Percentiles rank a stretch among this genome's conserved stretches.
These are phyloP conservation scores for Drosophila prostipennis DNA, from an alignment of 2,888 invertebrate genomes.

Conservation along the genomic window DNA sequence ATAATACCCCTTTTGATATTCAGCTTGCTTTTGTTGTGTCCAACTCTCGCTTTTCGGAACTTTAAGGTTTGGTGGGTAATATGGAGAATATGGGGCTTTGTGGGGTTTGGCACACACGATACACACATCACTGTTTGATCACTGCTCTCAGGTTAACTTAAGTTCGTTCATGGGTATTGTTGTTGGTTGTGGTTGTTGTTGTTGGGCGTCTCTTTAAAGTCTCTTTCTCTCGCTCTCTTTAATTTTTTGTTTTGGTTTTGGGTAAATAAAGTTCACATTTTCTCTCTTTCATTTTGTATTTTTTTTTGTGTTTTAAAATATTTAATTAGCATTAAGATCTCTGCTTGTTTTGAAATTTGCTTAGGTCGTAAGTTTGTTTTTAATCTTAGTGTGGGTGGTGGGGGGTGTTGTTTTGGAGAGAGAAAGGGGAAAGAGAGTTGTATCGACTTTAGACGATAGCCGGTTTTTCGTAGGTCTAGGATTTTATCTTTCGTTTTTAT, in stretches of 20 bases:
- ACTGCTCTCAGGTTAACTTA: constrained; percentile 42
- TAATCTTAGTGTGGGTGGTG: constrained; percentile 42
- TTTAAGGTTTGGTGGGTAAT: constrained; percentile 4
- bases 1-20: constrained; percentile 2
- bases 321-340: constrained; percentile 47
- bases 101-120: constrained; percentile 38
- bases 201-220: constrained; percentile 47
- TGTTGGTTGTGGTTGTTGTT: constrained; percentile 52
- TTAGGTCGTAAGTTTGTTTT: constrained; percentile 49
- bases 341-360: constrained; percentile 48
- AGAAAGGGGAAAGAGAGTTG: constrained; percentile 35
- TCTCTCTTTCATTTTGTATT: constrained; percentile 67
- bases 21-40: constrained; percentile 15
- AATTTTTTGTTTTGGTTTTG: constrained; percentile 27
- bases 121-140: constrained; percentile 48
- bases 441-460: constrained; percentile 38
- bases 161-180: constrained; percentile 57
- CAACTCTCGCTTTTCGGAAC: constrained; percentile 32
- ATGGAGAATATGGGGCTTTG: constrained; percentile 12
- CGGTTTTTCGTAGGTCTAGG: constrained; percentile 8
- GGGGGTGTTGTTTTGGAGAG: constrained; percentile 25
- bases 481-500: constrained; percentile 14
- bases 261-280: constrained; percentile 75
- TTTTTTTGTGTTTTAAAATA: constrained; percentile 44
- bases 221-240: constrained; percentile 42